Evolutionary conservation across 2,113 vertebrate genomes (phyloP).

Genomic region (Ceyx margarethae): DNA sequence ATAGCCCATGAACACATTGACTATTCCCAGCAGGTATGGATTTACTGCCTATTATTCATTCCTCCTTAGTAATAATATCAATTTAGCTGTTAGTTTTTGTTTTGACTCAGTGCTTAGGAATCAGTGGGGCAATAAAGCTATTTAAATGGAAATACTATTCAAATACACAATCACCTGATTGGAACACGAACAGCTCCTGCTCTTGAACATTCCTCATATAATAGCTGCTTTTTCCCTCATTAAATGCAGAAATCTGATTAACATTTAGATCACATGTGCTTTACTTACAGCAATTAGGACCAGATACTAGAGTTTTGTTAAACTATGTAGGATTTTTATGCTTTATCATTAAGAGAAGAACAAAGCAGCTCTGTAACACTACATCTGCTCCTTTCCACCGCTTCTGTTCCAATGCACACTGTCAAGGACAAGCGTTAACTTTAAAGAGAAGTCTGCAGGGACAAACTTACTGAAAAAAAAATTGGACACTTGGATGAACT

Average conservation of each 20-base stretch:
- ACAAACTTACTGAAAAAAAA: not conserved
- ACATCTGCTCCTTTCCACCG: constrained; percentile 4
- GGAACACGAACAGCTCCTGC: constrained; percentile 19
- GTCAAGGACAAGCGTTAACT: constrained; percentile 49
- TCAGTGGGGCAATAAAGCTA: constrained; percentile 53
- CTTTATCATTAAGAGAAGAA: constrained; percentile 49
- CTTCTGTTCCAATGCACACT: not conserved
- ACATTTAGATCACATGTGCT: constrained; percentile 60
- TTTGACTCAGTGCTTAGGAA: constrained; percentile 61
- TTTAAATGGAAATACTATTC: constrained; percentile 58
- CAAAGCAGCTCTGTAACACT: constrained; percentile 50
- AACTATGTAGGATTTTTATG: constrained; percentile 41
- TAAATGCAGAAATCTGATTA: constrained; percentile 71
- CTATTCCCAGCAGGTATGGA: constrained; percentile 37
- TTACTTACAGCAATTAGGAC: constrained; percentile 69
- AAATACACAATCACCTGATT: constrained; percentile 49
- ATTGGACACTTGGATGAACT: constrained; percentile 5
- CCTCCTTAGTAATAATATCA: constrained; percentile 57
- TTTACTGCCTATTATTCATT: constrained; percentile 56
- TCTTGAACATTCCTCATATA: constrained; percentile 56
- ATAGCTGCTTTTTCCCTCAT: constrained; percentile 68
- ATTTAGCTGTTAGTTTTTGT: constrained; percentile 58
- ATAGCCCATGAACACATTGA: not conserved
- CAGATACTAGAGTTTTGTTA: constrained; percentile 57
- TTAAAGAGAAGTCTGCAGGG: constrained; percentile 47